phyloP scores from a whole-genome alignment of 2,113 vertebrate species.

The Brachirus orientalis region DNA sequence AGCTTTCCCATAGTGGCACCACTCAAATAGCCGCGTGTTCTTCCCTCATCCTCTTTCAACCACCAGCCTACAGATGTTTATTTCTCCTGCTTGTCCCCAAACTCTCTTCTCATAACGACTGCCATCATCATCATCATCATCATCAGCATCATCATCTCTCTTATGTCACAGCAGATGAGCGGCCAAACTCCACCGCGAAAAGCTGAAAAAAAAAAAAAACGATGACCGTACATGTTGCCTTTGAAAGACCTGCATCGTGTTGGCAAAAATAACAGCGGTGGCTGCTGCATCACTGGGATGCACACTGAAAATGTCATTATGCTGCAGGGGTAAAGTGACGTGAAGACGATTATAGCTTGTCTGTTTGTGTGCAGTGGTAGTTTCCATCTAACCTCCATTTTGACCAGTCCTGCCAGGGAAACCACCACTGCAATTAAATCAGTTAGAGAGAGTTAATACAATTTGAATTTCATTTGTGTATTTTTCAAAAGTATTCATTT shows the following conservation, averaged over 20 bases:
- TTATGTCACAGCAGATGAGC: conserved; percentile 23
- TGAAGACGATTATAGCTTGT: too few relatives aligned
- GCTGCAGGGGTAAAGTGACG: conserved; percentile 48
- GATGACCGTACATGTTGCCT: conserved; percentile 8
- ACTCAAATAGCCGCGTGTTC: conserved; percentile 52
- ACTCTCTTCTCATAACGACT: conserved; percentile 13
- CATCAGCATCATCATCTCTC: conserved; percentile 5
- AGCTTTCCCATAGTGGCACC: conserved; percentile 72
- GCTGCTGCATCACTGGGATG: conserved; percentile 38
- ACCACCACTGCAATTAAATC: neutral
- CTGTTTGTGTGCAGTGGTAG: conserved; percentile 16
- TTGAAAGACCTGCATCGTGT: conserved; percentile 34
- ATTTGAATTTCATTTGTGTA: too few relatives aligned
- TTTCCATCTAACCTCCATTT: neutral
- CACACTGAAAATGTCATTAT: conserved; percentile 3
- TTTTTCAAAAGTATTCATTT: too few relatives aligned
- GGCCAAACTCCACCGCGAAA: too few relatives aligned
- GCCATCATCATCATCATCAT: neutral
- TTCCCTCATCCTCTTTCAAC: conserved; percentile 15
- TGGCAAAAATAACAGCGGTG: conserved; percentile 46
- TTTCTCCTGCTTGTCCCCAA: conserved; percentile 38
- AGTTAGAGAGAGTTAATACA: neutral
- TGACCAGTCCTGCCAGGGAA: too few relatives aligned
- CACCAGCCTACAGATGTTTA: conserved; percentile 32
- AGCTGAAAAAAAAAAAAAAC: too few relatives aligned